Base-by-base conservation (phyloP, 2,797 vertebrate species). In the Manis pentadactyla region DNA sequence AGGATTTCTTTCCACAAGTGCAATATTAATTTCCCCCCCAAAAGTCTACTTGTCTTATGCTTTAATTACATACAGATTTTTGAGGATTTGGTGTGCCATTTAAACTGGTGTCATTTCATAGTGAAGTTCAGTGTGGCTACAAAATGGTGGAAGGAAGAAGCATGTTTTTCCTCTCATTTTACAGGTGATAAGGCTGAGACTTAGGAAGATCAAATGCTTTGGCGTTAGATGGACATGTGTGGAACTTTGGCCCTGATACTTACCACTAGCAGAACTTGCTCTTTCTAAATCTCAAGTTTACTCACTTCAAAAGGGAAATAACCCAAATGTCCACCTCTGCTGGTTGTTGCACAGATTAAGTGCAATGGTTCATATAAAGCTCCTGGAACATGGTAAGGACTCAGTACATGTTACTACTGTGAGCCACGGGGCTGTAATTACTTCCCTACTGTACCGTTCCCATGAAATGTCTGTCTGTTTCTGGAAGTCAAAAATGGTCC, bases 31-130 rank as follows among this genome's bases (percentile, higher is more conserved):
- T 69, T 63, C 37, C 10, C 17, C 17, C 18, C 49, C 17, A 13
- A 21, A 61, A 81, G 27, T 34, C 1, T 71, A 59, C 39, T 66
- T 89, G 93, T 91, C 25, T 89, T 34, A 55, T 37, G 17, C 15
- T 25, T 94, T 95, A 88, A 87, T 74, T 78, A 63, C 2, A n/a
- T 64, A 87, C 7, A 84, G 42, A 85, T 64, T 86, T 94, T 92
- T 75, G 51, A 93, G 57, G 27, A 95, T 75, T 81, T 85, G 34
- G 71, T 64, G 21, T 78, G 25, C 37, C 82, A 18, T 86, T 71
- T 79, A 95, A 93, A 85, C 59, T 69, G 29, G 8, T 77, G 14
- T 39, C 51, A 57, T 63, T 91, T 74, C 88, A 74, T 57, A 31
- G 61, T 37, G 49, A 71, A 94, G 77, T 78, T 77, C 34, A 90